A percentile compares a stretch with the other conserved stretches of the same genome.
phyloP scores from a whole-genome alignment of 2,113 vertebrate species.

The Megalops atlanticus region DNA sequence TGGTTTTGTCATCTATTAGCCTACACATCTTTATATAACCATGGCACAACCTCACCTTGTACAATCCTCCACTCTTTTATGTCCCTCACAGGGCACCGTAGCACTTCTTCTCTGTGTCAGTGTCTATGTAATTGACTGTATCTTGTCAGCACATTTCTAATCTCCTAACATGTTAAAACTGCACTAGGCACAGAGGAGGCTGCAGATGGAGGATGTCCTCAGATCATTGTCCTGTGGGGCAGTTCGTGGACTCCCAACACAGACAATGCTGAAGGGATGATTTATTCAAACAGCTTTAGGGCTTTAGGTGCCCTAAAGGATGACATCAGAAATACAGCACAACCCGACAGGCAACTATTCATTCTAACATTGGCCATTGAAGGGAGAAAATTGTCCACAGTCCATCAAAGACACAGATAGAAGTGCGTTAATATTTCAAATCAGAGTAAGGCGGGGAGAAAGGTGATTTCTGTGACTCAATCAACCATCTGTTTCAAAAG shows the following conservation, averaged over 20 bases:
- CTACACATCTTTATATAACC: not conserved
- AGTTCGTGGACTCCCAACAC: not conserved
- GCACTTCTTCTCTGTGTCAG: not conserved
- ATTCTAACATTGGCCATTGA: not conserved
- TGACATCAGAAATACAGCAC: not conserved
- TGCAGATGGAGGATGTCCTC: not conserved
- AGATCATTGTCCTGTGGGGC: slow-evolving; percentile 7
- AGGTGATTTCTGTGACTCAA: not conserved
- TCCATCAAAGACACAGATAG: not conserved
- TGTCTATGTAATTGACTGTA: not conserved
- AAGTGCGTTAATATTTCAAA: not conserved
- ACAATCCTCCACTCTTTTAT: not conserved
- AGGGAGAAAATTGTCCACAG: not conserved
- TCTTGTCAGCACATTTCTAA: slow-evolving; percentile 6
- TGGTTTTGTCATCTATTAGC: not conserved
- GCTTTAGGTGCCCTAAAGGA: not conserved
- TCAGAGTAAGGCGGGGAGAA: not conserved
- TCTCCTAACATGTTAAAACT: not conserved
- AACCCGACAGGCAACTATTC: not conserved
- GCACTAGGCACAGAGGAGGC: not conserved
- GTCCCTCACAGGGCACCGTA: not conserved
- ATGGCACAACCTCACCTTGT: not conserved
- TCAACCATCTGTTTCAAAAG: slow-evolving; percentile 11
- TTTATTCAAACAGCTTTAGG: slow-evolving; percentile 8
- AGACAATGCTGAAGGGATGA: not conserved